These are phyloP conservation scores for Graptemys geographica DNA, from an alignment of 2,797 vertebrate genomes.

Conservation along the genomic window DNA sequence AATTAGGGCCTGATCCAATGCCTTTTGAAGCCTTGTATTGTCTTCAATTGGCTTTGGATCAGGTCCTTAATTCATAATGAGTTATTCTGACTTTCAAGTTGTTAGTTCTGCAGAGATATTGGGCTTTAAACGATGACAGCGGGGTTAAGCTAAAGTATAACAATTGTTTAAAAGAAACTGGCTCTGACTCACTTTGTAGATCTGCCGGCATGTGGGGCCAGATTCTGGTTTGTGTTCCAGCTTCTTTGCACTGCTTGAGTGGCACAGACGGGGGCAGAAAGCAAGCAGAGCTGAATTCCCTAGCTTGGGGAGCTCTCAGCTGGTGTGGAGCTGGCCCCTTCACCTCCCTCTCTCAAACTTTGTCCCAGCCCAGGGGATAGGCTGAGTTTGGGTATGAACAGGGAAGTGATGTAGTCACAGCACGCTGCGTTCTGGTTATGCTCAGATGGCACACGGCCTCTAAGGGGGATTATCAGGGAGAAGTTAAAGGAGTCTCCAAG, in stretches of 20 bases:
- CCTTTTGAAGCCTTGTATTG: not conserved
- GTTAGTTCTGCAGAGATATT: not conserved
- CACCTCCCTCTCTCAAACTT: fast-evolving
- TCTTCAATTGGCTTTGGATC: not conserved
- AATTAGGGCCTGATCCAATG: not conserved
- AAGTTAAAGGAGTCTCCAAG: not conserved
- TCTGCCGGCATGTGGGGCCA: not conserved
- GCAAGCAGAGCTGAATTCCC: not conserved
- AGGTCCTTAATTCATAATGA: not conserved
- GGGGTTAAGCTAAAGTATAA: not conserved
- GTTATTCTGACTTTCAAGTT: not conserved
- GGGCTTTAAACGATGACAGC: not conserved
- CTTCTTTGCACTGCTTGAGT: fast-evolving
- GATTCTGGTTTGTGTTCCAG: fast-evolving
- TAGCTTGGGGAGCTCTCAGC: not conserved
- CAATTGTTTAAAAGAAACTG: not conserved
- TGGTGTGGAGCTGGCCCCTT: fast-evolving
- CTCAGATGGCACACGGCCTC: not conserved
- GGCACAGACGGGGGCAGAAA: not conserved
- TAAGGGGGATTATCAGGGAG: not conserved
- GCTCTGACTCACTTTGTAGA: not conserved
- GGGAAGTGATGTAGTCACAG: not conserved
- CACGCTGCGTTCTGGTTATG: not conserved
- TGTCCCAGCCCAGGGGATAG: not conserved
- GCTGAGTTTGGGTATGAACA: not conserved